Percentiles rank a stretch among this genome's conserved stretches.
Evolutionary conservation across 2,888 invertebrate genomes (phyloP).

Genomic region (Exocentrus adspersus): DNA sequence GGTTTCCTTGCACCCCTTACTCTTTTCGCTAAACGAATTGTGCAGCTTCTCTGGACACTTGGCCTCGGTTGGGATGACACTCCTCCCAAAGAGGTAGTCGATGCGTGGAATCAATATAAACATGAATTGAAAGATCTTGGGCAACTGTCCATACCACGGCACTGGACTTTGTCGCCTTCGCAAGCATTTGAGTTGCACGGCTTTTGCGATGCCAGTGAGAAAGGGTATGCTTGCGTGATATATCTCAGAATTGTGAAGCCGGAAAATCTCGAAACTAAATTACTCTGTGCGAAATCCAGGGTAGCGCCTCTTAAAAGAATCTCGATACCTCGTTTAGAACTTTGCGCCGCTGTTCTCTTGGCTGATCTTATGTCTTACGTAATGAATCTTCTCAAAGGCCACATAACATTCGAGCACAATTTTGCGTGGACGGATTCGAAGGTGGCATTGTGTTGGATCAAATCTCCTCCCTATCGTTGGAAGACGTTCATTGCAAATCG

Average conservation of each 20-base stretch:
- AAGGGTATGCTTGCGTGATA: background rate
- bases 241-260: background rate
- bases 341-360: constrained; percentile 6
- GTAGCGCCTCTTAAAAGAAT: constrained; percentile 2
- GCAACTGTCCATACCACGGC: no score
- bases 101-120: no score
- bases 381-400: background rate
- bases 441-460: background rate
- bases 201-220: constrained; percentile 21
- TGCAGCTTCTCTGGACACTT: no score
- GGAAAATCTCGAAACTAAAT: no score
- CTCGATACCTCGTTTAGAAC: constrained; percentile 13
- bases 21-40: no score
- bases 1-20: no score
- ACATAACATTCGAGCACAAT: no score
- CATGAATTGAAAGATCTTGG: no score
- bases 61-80: no score
- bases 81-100: no score
- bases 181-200: constrained; percentile 22
- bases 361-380: background rate
- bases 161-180: no score
- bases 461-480: background rate
- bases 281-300: constrained; percentile 13
- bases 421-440: background rate
- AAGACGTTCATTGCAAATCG: no score